Evolutionary conservation across 2,888 invertebrate species (phyloP), one percentile per base, ranked within the genome.

Genomic region (Salticus scenicus): DNA sequence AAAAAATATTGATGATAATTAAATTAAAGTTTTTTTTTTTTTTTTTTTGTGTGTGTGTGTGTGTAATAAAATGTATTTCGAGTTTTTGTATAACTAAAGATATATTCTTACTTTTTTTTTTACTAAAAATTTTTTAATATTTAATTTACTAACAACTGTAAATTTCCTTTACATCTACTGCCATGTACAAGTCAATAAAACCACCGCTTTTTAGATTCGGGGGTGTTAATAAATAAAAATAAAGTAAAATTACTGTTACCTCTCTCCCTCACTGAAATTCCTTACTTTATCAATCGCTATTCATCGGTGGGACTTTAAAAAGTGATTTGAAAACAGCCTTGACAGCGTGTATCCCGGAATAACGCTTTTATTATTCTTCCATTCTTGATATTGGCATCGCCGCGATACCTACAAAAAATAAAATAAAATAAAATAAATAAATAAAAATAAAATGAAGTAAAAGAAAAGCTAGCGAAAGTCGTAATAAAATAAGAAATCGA

Each of bases 401-500:
- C 31, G 66, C 66, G 31, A 66, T 66, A 70, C 70, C 70, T 70
- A 70, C 42, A 27, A 33, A 24, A 2, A 28, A 27, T 8, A 8
- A 10, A 1, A 28, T 5, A 31, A 69, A 33, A 30, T 17, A 28
- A 57, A 57, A 27, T 27, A 63, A 63, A 63, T 12, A 63, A 63
- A 24, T 27, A n/a, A 63, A 63, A 27, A 24, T 20, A 30, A 24
- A 67, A 67, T 20, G n/a, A n/a, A n/a, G n/a, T n/a, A 67, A 67
- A 67, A 33, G 20, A 37, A 33, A 33, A 67, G 71, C 28, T 51
- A 57, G 73, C 37, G 77, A 73, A 73, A 83, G 76, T 83, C 83
- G 83, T 84, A 84, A 84, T 84, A 84, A 84, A 84, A 84, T 84
- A 78, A 84, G 77, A 78, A 73, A 84, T 84, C 83, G 83, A 84